Conservation (phyloP, 2,797 vertebrate genomes). For the Tympanoctomys barrerae region DNA sequence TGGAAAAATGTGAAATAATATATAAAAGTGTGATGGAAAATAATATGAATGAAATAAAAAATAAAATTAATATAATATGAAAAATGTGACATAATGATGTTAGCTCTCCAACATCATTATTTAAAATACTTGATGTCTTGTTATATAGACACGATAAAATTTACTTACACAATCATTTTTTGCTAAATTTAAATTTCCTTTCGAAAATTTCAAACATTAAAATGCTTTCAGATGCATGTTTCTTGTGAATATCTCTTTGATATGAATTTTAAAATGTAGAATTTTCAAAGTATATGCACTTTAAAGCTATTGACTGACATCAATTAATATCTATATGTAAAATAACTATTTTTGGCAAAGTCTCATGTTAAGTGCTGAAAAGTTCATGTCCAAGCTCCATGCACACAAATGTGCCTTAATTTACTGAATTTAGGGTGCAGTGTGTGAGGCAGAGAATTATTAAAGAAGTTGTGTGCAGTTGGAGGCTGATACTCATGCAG, state of each 20-base stretch:
- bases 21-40: no score
- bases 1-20: neutral
- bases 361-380: neutral
- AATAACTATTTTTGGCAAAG: neutral
- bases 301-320: neutral
- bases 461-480: neutral
- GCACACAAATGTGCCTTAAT: neutral
- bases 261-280: neutral
- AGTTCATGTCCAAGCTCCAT: neutral
- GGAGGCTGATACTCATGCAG: neutral
- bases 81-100: neutral
- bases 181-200: neutral
- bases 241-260: slow-evolving; percentile 21
- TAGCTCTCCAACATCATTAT: neutral
- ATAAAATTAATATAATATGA: no score
- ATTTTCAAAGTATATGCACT: neutral
- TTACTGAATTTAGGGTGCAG: neutral
- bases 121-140: neutral
- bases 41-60: no score
- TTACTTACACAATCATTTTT: neutral
- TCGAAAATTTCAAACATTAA: neutral
- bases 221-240: neutral
- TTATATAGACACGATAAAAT: neutral
- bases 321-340: neutral
- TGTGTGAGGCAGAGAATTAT: neutral